Evolutionary conservation across 2,888 invertebrate genomes (phyloP).

Genomic region (Protophormia terraenovae): DNA sequence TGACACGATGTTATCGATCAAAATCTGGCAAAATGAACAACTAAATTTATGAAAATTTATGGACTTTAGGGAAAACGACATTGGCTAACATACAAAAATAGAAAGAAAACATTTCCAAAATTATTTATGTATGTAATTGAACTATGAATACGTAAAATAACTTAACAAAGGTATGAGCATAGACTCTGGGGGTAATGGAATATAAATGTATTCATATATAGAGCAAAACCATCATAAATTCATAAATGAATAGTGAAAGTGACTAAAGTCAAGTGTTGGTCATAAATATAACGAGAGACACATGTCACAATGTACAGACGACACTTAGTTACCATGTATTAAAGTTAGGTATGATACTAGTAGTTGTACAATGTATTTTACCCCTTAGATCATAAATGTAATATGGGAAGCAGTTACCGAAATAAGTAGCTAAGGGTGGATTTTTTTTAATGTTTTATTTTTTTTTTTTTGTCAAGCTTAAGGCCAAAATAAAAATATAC

Average conservation of each 20-base stretch:
- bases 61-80: slow-evolving; percentile 57
- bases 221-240: slow-evolving; percentile 51
- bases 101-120: not conserved
- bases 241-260: slow-evolving; percentile 60
- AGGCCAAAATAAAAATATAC: slow-evolving; percentile 11
- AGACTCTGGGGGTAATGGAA: not conserved
- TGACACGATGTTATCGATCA: slow-evolving; percentile 73
- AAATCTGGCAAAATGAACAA: slow-evolving; percentile 68
- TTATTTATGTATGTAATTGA: not conserved
- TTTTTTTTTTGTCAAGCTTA: not conserved
- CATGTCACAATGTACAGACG: slow-evolving; percentile 66
- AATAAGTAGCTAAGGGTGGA: slow-evolving; percentile 23
- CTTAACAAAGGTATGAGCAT: slow-evolving; percentile 18
- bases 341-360: not conserved
- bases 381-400: not conserved
- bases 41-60: slow-evolving; percentile 56
- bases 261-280: slow-evolving; percentile 71
- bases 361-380: not conserved
- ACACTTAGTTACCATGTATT: not conserved
- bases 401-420: slow-evolving; percentile 29
- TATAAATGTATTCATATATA: not conserved
- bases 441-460: not conserved
- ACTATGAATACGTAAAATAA: slow-evolving; percentile 47
- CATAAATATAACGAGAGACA: slow-evolving; percentile 73
- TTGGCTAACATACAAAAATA: not conserved